Evolutionary conservation across 2,797 vertebrate genomes (phyloP), one percentile per base, ranked within the genome.

Genomic region (Enteromius thamalakanensis): DNA sequence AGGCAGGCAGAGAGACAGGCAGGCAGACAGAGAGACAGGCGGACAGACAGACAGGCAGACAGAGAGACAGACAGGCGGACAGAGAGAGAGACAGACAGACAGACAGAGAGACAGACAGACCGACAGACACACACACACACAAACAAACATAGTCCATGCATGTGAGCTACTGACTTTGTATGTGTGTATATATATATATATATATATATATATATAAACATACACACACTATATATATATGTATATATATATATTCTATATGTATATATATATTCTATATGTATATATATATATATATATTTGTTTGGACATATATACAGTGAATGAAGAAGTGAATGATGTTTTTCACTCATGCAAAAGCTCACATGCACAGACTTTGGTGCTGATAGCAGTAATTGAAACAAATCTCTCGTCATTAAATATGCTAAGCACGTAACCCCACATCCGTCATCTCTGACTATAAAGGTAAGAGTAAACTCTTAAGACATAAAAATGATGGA

Each of bases 371-470:
- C 3, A 37, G 17, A 12, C 32, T 32, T 17, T 60, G 34, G 34
- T 76, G 47, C 64, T 29, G 17, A 58, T n/a, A 68, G 42, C 29
- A 51, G 51, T 69, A n/a, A 76, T 82, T 76, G 45, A 76, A 82
- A 45, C 81, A 82, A 82, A 82, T 76, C 81, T 69, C 34, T 29
- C 12, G 2, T 86, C 49, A 83, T 83, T 83, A 86, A 83, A 60
- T 75, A 70, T 49, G 32, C 45, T 42, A 32, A 77, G 76, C 60
- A 47, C 19, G 34, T 80, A 81, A 67, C 82, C 78, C 34, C 67
- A 72, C 58, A 58, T 82, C 65, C 55, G 19, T 45, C 77, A 60
- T 51, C 23, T 17, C 19, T 60, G 51, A 62, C 79, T 82, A 76
- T 32, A 64, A 23, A 37, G 9, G 60, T 58, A 69, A 37, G 3